Conservation (phyloP, 35 echinoderm and acorn worm species). For the Holothuria glaberrima region DNA sequence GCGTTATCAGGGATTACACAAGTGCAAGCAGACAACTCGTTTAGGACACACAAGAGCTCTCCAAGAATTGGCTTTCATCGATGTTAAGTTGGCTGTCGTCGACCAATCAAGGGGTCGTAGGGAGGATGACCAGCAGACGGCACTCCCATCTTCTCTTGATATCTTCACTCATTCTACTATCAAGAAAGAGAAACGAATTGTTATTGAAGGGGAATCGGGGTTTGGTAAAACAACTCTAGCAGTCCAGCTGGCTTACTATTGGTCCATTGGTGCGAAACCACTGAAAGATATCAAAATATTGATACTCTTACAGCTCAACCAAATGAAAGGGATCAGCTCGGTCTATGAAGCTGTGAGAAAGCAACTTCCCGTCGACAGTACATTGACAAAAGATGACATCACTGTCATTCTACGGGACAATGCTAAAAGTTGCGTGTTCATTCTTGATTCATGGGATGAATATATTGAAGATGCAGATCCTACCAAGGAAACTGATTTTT, state of each 20-base stretch:
- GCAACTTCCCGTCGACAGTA: slow-evolving; percentile 9
- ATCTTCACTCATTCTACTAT: slow-evolving; percentile 18
- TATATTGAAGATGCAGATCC: background rate
- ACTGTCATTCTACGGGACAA: background rate
- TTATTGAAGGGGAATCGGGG: slow-evolving; percentile 42
- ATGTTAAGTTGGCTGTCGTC: background rate
- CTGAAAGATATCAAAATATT: slow-evolving; percentile 7
- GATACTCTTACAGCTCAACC: slow-evolving; percentile 1
- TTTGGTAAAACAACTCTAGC: slow-evolving; percentile 47
- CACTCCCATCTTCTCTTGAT: slow-evolving; percentile 13
- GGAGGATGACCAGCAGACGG: background rate
- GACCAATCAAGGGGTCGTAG: slow-evolving; percentile 8
- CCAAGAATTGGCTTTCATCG: slow-evolving; percentile 1
- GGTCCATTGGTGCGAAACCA: background rate
- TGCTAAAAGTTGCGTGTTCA: background rate
- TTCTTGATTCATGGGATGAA: slow-evolving; percentile 28
- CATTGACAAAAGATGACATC: slow-evolving; percentile 14
- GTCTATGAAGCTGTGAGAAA: slow-evolving; percentile 19
- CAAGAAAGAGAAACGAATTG: slow-evolving; percentile 31
- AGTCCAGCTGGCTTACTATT: slow-evolving; percentile 17
- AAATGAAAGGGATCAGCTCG: background rate
- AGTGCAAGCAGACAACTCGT: background rate
- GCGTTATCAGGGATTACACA: slow-evolving; percentile 26
- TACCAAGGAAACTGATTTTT: slow-evolving; percentile 10
- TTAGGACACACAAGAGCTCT: too few relatives aligned